These are phyloP conservation scores for Tachyglossus aculeatus DNA, from an alignment of 2,797 vertebrate genomes.

Conservation along the genomic window DNA sequence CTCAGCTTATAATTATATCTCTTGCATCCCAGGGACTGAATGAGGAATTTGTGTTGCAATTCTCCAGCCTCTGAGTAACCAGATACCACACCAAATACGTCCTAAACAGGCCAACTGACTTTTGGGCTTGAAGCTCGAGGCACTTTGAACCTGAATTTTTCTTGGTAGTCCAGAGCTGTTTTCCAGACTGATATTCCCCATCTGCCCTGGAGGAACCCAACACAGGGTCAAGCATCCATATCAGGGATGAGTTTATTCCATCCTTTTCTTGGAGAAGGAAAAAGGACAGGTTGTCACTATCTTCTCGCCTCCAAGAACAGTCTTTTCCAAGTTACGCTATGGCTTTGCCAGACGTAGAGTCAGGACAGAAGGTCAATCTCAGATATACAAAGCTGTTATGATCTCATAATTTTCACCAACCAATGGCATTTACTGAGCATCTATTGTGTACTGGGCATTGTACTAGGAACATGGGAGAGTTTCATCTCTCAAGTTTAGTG, in stretches of 20 bases:
- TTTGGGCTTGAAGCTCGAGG: background rate
- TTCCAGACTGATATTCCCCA: background rate
- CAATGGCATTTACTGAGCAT: no score
- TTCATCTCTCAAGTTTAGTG: no score
- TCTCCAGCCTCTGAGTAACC: background rate
- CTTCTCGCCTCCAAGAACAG: no score
- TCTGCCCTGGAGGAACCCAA: background rate
- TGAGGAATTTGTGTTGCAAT: background rate
- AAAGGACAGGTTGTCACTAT: no score
- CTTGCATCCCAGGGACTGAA: background rate
- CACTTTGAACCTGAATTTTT: background rate
- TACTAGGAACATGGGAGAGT: no score
- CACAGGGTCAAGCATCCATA: background rate
- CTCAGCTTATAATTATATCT: background rate
- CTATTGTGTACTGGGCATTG: no score
- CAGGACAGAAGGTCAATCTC: no score
- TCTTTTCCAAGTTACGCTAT: no score
- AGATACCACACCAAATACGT: background rate
- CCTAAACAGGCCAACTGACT: background rate
- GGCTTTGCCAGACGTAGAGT: no score
- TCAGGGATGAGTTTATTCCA: background rate
- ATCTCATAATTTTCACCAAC: no score
- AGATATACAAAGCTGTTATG: no score
- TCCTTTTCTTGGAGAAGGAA: background rate
- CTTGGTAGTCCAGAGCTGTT: background rate